phyloP scores from a whole-genome alignment of 2,888 invertebrate species.

The Branchellion lobata region DNA sequence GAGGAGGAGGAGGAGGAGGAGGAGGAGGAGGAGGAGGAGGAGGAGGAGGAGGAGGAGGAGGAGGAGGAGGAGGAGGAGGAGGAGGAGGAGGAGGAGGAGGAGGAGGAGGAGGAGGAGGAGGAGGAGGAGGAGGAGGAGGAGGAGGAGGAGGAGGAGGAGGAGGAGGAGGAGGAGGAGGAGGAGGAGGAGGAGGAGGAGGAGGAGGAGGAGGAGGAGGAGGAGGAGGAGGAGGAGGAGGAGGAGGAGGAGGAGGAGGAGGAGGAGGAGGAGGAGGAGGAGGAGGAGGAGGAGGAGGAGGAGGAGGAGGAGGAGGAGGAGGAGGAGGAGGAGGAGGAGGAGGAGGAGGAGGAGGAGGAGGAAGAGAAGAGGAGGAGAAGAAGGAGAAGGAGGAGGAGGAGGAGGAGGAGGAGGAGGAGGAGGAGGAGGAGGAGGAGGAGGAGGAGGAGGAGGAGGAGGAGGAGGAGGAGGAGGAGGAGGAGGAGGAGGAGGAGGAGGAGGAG shows the following conservation, averaged over 20 bases:
- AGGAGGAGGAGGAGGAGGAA: slow-evolving; percentile 14
- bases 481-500: slow-evolving; percentile 18
- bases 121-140: too few species aligned
- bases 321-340: background rate
- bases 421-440: slow-evolving; percentile 15
- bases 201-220: too few species aligned
- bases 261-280: slow-evolving; percentile 9
- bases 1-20: background rate
- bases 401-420: slow-evolving; percentile 14
- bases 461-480: slow-evolving; percentile 11
- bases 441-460: slow-evolving; percentile 18
- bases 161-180: too few species aligned
- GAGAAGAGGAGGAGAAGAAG: background rate
- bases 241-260: slow-evolving; percentile 18
- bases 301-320: too few species aligned
- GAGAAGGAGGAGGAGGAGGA: too few species aligned
- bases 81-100: too few species aligned
- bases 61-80: too few species aligned
- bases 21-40: background rate
- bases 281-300: slow-evolving; percentile 1
- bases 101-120: too few species aligned
- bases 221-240: slow-evolving; percentile 14
- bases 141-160: too few species aligned
- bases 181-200: too few species aligned
- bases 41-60: background rate